Evolutionary conservation across 2,888 invertebrate species (phyloP).

Genomic region (Polyploca ridens): DNA sequence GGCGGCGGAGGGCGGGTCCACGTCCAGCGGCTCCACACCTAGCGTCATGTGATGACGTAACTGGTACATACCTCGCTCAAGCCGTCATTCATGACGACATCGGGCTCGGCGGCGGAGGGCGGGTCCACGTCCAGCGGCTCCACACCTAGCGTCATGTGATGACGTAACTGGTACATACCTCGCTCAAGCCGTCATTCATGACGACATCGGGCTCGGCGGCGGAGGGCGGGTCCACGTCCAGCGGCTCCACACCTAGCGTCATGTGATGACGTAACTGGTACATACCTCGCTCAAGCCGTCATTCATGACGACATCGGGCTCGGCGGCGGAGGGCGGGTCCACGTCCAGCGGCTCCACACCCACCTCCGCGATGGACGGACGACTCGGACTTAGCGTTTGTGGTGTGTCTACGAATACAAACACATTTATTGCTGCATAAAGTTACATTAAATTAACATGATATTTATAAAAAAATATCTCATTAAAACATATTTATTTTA

Average conservation of each 20-base stretch:
- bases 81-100: constrained; percentile 76
- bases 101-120: constrained; percentile 63
- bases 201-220: constrained; percentile 67
- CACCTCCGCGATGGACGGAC: constrained; percentile 43
- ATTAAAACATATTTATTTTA: too few species aligned
- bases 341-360: constrained; percentile 65
- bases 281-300: constrained; percentile 75
- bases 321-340: constrained; percentile 64
- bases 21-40: constrained; percentile 63
- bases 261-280: too few species aligned
- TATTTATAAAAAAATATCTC: too few species aligned
- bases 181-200: constrained; percentile 77
- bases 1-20: constrained; percentile 63
- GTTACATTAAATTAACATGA: not conserved
- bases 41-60: too few species aligned
- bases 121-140: constrained; percentile 72
- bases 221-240: constrained; percentile 69
- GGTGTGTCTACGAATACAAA: constrained; percentile 62
- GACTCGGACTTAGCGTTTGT: constrained; percentile 69
- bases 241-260: constrained; percentile 48
- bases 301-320: constrained; percentile 75
- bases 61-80: constrained; percentile 66
- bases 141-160: too few species aligned
- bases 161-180: constrained; percentile 48
- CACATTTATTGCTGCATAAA: not conserved